phyloP scores from a whole-genome alignment of 2,888 invertebrate genomes.

The Salpingus planirostris region DNA sequence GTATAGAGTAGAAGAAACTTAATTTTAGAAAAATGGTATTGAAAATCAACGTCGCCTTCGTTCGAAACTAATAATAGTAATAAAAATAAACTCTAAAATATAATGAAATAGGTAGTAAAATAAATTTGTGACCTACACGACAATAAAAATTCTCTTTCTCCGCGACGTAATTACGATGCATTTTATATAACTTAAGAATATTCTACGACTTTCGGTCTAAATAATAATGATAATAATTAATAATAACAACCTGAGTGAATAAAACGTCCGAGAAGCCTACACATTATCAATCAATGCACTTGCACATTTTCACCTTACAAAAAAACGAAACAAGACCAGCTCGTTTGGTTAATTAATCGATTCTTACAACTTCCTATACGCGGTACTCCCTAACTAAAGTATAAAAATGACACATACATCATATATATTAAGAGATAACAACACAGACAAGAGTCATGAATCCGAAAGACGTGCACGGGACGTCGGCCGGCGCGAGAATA shows the following conservation, averaged over 20 bases:
- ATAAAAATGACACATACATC: constrained; percentile 32
- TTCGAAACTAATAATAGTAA: constrained; percentile 6
- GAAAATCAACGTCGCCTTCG: no score
- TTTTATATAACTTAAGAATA: constrained; percentile 7
- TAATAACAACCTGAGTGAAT: constrained; percentile 22
- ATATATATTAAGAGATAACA: constrained; percentile 29
- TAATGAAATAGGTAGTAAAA: no score
- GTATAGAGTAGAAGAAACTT: background rate
- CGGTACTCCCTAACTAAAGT: constrained; percentile 23
- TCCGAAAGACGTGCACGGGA: constrained; percentile 18
- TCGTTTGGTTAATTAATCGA: constrained; percentile 27
- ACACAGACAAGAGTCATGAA: constrained; percentile 32
- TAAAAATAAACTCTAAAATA: no score
- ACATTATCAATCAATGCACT: constrained; percentile 13
- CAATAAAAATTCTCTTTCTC: constrained; percentile 4
- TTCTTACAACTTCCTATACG: constrained; percentile 20
- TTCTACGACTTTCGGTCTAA: constrained; percentile 6
- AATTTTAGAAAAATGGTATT: constrained; percentile 7
- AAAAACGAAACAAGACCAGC: constrained; percentile 30
- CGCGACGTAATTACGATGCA: background rate
- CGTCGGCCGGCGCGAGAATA: constrained; percentile 16
- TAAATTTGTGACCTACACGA: constrained; percentile 12
- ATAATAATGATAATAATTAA: constrained; percentile 1
- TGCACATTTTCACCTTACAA: constrained; percentile 9
- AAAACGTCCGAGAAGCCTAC: constrained; percentile 10